Evolutionary conservation across 2,113 vertebrate genomes (phyloP).

Genomic region (Lanius collurio): DNA sequence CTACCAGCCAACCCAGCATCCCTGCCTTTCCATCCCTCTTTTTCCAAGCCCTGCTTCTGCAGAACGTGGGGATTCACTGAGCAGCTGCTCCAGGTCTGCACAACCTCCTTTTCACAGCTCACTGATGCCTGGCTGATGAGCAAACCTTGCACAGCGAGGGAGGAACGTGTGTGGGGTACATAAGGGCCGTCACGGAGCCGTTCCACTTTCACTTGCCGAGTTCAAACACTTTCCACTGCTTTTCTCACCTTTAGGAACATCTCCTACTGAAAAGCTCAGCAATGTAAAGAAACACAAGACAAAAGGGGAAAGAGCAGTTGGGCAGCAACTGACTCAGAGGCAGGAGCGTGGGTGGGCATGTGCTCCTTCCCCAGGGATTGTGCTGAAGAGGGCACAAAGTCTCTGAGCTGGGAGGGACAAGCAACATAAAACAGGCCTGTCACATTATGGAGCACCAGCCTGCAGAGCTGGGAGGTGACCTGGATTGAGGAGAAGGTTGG

Average conservation of each 20-base stretch:
- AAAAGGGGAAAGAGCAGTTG: conserved; percentile 10
- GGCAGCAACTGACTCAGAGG: not conserved
- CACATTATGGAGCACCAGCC: not conserved
- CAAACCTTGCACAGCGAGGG: not conserved
- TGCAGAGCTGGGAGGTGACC: not conserved
- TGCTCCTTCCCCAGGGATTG: not conserved
- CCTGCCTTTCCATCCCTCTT: not conserved
- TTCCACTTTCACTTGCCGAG: not conserved
- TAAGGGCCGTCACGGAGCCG: fast-evolving
- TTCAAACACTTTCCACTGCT: not conserved
- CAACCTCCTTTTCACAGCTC: not conserved
- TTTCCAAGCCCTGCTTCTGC: not conserved
- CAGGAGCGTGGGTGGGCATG: not conserved
- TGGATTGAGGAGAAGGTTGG: not conserved
- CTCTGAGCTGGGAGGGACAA: not conserved
- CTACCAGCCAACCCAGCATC: not conserved
- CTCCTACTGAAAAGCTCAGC: not conserved
- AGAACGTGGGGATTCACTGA: fast-evolving
- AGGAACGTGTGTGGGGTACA: not conserved
- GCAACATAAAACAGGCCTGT: not conserved
- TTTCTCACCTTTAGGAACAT: conserved; percentile 39
- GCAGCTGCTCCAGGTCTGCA: not conserved
- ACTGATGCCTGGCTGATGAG: not conserved
- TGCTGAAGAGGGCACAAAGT: not conserved
- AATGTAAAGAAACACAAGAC: not conserved